Percentiles rank a stretch among this genome's conserved stretches.
Evolutionary conservation across 2,888 invertebrate species (phyloP).

Genomic region (Alloscopus bannaensis): DNA sequence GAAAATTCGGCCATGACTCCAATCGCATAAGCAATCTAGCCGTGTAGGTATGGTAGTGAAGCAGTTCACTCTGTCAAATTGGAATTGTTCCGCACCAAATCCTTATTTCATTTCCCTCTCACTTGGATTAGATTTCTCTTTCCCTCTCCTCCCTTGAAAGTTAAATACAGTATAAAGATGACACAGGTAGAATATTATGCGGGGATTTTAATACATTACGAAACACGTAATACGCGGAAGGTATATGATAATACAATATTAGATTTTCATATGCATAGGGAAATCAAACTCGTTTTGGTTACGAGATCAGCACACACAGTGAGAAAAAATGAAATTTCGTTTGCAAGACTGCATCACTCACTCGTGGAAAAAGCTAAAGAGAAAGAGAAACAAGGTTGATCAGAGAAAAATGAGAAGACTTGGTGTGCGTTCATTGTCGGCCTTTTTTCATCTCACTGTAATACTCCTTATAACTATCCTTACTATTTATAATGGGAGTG

Average conservation of each 20-base stretch:
- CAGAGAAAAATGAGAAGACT: slow-evolving; percentile 15
- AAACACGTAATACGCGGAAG: neutral
- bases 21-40: no score
- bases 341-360: slow-evolving; percentile 33
- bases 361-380: slow-evolving; percentile 4
- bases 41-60: no score
- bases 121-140: slow-evolving; percentile 41
- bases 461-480: neutral
- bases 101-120: slow-evolving; percentile 48
- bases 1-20: no score
- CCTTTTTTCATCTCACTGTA: neutral
- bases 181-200: neutral
- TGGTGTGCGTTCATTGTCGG: slow-evolving; percentile 15
- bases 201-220: neutral
- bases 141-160: neutral
- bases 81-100: slow-evolving; percentile 60
- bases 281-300: neutral
- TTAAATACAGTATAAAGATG: neutral
- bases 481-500: slow-evolving; percentile 11
- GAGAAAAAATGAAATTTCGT: slow-evolving; percentile 39
- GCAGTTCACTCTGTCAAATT: slow-evolving; percentile 42
- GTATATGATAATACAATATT: slow-evolving; percentile 5
- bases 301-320: neutral
- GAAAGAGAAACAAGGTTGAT: neutral
- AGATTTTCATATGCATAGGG: slow-evolving; percentile 13